phyloP scores from a whole-genome alignment of 92 coral and sea anemone genomes.

The Phenganax marumi region DNA sequence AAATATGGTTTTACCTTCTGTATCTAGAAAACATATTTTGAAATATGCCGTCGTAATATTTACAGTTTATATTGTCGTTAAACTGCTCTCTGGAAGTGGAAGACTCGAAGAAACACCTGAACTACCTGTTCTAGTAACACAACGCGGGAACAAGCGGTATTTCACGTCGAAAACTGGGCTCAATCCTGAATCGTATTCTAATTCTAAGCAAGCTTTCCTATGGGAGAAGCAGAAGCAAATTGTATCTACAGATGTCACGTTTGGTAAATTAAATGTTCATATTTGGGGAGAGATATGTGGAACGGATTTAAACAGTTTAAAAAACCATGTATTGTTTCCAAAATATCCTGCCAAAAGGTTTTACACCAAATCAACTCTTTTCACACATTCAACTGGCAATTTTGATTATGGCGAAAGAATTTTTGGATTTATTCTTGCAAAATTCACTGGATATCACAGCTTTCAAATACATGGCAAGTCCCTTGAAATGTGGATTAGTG shows the following conservation, averaged over 20 bases:
- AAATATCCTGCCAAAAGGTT: slow-evolving; percentile 64
- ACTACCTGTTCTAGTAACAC: slow-evolving; percentile 15
- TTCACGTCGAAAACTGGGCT: background rate
- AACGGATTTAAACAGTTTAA: slow-evolving; percentile 56
- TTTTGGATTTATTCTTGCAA: slow-evolving; percentile 70
- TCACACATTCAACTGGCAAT: slow-evolving; percentile 39
- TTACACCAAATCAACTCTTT: slow-evolving; percentile 43
- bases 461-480: slow-evolving; percentile 63
- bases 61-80: background rate
- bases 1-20: too few relatives aligned
- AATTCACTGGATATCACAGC: slow-evolving; percentile 39
- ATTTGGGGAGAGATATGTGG: slow-evolving; percentile 81
- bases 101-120: background rate
- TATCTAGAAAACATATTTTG: background rate
- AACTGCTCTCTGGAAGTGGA: background rate
- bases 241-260: background rate
- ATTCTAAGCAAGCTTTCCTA: background rate
- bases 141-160: slow-evolving; percentile 37
- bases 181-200: background rate
- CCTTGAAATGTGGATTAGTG: slow-evolving; percentile 80
- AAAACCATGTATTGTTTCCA: slow-evolving; percentile 72
- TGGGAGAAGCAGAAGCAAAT: slow-evolving; percentile 8
- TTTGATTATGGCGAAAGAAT: slow-evolving; percentile 69
- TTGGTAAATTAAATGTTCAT: slow-evolving; percentile 64
- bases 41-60: background rate